phyloP scores from a whole-genome alignment of 2,888 invertebrate genomes.

The Aradus depressus region DNA sequence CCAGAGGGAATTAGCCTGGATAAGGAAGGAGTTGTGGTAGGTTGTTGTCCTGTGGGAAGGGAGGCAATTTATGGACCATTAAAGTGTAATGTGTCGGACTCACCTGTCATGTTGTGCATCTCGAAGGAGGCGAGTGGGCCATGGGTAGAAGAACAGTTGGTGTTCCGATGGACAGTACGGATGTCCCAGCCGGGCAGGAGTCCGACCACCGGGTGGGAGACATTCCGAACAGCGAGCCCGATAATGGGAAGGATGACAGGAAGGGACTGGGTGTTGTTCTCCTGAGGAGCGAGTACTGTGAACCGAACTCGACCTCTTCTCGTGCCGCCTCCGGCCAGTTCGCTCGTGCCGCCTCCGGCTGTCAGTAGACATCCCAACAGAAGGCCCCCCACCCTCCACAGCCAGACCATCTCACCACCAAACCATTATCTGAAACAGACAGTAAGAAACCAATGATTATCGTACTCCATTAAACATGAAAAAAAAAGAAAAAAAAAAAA shows the following conservation, averaged over 20 bases:
- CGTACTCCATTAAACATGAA: neutral
- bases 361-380: too few species aligned
- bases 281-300: conserved; percentile 51
- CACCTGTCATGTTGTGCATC: conserved; percentile 44
- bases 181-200: conserved; percentile 58
- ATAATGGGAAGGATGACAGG: conserved; percentile 58
- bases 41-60: too few species aligned
- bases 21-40: too few species aligned
- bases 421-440: conserved; percentile 8
- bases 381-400: too few species aligned
- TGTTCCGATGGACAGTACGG: conserved; percentile 56
- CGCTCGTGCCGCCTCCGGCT: too few species aligned
- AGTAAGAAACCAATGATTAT: too few species aligned
- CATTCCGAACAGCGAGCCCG: conserved; percentile 52
- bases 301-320: too few species aligned
- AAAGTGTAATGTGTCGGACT: conserved; percentile 30
- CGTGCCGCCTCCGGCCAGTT: conserved; percentile 11
- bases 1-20: too few species aligned
- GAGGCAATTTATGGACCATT: neutral
- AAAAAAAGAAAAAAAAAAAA: neutral
- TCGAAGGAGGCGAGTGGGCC: conserved; percentile 71
- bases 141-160: conserved; percentile 61
- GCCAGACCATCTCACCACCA: conserved; percentile 8
- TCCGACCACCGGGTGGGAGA: conserved; percentile 45
- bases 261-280: conserved; percentile 50